phyloP scores from a whole-genome alignment of 35 echinoderm and acorn worm genomes.

The Patiria miniata region DNA sequence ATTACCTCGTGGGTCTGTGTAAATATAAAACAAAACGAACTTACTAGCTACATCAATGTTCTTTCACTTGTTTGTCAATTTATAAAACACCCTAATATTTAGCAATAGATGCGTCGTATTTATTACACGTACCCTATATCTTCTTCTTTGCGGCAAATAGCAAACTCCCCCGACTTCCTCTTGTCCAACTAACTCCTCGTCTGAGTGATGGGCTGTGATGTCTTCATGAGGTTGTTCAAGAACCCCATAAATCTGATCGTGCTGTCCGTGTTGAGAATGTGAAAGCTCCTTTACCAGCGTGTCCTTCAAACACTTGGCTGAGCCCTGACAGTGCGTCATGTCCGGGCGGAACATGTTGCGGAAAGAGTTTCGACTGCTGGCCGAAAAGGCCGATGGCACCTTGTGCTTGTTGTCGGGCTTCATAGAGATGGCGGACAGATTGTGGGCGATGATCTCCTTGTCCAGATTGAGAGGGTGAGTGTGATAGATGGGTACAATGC shows the following conservation, averaged over 20 bases:
- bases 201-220: slow-evolving; percentile 64
- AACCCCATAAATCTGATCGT: slow-evolving; percentile 18
- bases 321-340: slow-evolving; percentile 77
- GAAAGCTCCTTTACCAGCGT: slow-evolving; percentile 42
- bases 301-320: slow-evolving; percentile 53
- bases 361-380: slow-evolving; percentile 75
- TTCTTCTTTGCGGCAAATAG: slow-evolving; percentile 51
- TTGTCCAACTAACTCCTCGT: slow-evolving; percentile 52
- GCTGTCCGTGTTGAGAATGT: not conserved
- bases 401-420: slow-evolving; percentile 38
- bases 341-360: slow-evolving; percentile 90
- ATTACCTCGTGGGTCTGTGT: slow-evolving; percentile 19
- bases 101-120: too few relatives aligned
- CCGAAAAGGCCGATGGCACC: slow-evolving; percentile 33
- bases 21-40: not conserved
- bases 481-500: slow-evolving; percentile 65
- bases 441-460: slow-evolving; percentile 48
- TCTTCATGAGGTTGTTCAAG: slow-evolving; percentile 53
- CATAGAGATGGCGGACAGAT: slow-evolving; percentile 70
- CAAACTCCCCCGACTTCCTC: slow-evolving; percentile 83
- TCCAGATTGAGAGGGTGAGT: slow-evolving; percentile 51
- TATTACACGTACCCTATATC: not conserved
- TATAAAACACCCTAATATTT: too few relatives aligned
- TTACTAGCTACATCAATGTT: not conserved
- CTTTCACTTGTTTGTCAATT: not conserved